Evolutionary conservation across 2,797 vertebrate species (phyloP).

Genomic region (Coreius guichenoti): DNA sequence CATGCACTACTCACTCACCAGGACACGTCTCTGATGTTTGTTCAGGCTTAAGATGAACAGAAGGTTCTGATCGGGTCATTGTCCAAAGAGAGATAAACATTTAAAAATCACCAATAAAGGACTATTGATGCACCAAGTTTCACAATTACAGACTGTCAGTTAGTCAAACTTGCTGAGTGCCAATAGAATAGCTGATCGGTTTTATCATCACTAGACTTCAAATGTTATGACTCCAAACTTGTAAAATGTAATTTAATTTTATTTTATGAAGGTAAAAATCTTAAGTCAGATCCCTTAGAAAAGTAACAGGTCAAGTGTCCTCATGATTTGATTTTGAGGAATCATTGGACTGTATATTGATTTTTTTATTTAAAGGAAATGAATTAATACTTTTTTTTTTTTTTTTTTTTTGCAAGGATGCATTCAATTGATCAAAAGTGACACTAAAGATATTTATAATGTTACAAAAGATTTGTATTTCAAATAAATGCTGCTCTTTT

Average conservation of each 20-base stretch:
- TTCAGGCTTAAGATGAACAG: not conserved
- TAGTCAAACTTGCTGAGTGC: not conserved
- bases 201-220: not conserved
- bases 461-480: too few relatives aligned
- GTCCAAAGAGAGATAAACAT: not conserved
- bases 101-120: conserved; percentile 8
- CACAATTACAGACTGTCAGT: not conserved
- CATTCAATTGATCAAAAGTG: too few relatives aligned
- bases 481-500: too few relatives aligned
- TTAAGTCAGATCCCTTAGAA: not conserved
- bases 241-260: not conserved
- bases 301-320: not conserved
- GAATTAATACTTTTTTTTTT: not conserved
- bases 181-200: not conserved
- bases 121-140: conserved; percentile 8
- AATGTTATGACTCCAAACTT: not conserved
- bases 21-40: not conserved
- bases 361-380: not conserved
- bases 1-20: not conserved
- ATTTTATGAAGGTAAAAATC: not conserved
- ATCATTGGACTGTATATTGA: not conserved
- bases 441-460: too few relatives aligned
- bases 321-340: not conserved
- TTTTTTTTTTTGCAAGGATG: too few relatives aligned
- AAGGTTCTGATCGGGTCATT: not conserved